A percentile compares a stretch with the other conserved stretches of the same genome.
Conservation (phyloP, 2,113 vertebrate genomes). For the Lontra canadensis region DNA sequence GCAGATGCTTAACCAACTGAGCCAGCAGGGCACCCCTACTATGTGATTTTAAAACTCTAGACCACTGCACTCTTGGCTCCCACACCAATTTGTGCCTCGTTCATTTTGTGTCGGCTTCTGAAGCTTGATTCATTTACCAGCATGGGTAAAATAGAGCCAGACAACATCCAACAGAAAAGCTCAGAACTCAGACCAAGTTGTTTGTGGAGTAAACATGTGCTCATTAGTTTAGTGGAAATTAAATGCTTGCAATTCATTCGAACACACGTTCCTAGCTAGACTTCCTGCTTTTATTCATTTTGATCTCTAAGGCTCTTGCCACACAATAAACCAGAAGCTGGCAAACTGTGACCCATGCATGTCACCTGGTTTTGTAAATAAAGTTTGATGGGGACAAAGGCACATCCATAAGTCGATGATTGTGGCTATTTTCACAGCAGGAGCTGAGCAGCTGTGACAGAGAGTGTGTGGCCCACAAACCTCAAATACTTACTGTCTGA, state of each 20-base stretch:
- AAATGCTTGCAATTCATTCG: not conserved
- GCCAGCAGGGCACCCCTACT: too few relatives aligned
- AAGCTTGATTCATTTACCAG: not conserved
- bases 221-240: constrained; percentile 12
- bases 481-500: not conserved
- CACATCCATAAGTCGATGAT: not conserved
- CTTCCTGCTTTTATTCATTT: constrained; percentile 1
- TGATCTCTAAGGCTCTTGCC: not conserved
- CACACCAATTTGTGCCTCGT: not conserved
- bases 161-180: not conserved
- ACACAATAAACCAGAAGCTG: not conserved
- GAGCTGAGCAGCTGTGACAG: not conserved
- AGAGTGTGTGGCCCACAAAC: not conserved
- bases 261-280: not conserved
- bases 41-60: too few relatives aligned
- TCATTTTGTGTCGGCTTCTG: constrained; percentile 13
- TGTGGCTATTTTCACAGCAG: not conserved
- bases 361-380: not conserved
- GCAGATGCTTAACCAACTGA: too few relatives aligned
- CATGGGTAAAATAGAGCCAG: not conserved
- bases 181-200: not conserved
- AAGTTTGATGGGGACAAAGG: not conserved
- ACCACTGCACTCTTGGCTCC: not conserved
- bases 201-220: not conserved
- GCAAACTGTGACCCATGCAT: not conserved